Evolutionary conservation across 2,797 vertebrate genomes (phyloP), one percentile per base, ranked within the genome.

Genomic region (Momotus momota): DNA sequence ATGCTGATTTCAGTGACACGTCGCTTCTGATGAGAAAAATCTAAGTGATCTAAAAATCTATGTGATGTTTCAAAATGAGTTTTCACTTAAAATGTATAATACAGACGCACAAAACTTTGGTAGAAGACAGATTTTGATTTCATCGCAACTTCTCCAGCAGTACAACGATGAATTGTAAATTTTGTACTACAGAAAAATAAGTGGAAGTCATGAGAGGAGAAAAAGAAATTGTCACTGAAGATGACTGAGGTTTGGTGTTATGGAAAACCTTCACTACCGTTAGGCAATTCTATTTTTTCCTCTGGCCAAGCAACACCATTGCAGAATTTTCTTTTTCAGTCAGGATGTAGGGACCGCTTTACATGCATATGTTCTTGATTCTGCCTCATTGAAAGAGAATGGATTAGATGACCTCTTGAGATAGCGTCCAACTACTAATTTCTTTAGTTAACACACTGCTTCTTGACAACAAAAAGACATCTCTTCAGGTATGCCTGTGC

Each of bases 11-110:
- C 8, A 15, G 54, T 64, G 71, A 62, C 86, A 85, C 91, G 96
- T 91, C 58, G 9, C 49, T 74, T 87, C 72, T 78, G 65, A 89
- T 35, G n/a, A 93, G 69, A 80, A 90, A 91, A 91, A 87, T 73
- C 55, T 9, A 92, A 82, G 74, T 41, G 45, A 81, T 64, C 60
- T 85, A 83, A 92, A 84, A 95, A 85, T 52, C 87, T 29, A 23
- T 71, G 72, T 83, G 79, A 89, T 65, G 52, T 74, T 88, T 89
- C 79, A 78, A 87, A 88, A 85, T 1, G 7, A 64, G 31, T 73
- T 94, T 89, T 88, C 57, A 49, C 20, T 71, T 71, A 41, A 92
- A 91, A 89, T 52, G 14, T 60, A 7, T n/a, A 35, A 92, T 48
- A 66, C 26, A 57, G 67, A 71, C 0, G 25, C 5, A 3, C 14